A percentile compares a stretch with the other conserved stretches of the same genome.
These are phyloP conservation scores for Myiozetetes cayanensis DNA, from an alignment of 2,113 vertebrate species.

Conservation along the genomic window DNA sequence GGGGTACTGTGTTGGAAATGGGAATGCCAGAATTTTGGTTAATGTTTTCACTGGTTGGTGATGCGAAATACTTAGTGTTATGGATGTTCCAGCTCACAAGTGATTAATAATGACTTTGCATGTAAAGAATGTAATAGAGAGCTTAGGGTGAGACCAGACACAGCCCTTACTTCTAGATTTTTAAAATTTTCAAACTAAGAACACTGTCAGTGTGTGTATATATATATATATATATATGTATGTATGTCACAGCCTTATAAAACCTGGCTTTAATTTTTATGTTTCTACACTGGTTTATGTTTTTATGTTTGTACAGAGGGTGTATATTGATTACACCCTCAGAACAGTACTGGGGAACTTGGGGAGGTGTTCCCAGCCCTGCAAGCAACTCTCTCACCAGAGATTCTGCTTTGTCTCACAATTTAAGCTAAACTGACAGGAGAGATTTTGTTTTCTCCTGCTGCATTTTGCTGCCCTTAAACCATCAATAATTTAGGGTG, in stretches of 20 bases:
- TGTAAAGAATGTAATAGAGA: neutral
- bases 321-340: neutral
- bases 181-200: neutral
- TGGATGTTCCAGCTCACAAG: neutral
- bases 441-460: neutral
- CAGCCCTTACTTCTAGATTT: neutral
- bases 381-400: neutral
- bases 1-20: neutral
- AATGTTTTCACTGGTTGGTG: neutral
- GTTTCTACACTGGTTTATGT: neutral
- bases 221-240: neutral
- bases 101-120: neutral
- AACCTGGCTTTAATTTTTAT: neutral
- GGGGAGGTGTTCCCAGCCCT: neutral
- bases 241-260: neutral
- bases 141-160: neutral
- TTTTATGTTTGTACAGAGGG: neutral
- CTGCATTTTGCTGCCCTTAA: neutral
- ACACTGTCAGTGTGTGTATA: fast-evolving
- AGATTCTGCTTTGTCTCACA: neutral
- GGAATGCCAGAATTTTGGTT: neutral
- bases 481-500: neutral
- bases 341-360: neutral
- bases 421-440: neutral
- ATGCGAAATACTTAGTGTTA: neutral